phyloP scores from a whole-genome alignment of 2,888 invertebrate genomes.

The Lasioglossum morio region DNA sequence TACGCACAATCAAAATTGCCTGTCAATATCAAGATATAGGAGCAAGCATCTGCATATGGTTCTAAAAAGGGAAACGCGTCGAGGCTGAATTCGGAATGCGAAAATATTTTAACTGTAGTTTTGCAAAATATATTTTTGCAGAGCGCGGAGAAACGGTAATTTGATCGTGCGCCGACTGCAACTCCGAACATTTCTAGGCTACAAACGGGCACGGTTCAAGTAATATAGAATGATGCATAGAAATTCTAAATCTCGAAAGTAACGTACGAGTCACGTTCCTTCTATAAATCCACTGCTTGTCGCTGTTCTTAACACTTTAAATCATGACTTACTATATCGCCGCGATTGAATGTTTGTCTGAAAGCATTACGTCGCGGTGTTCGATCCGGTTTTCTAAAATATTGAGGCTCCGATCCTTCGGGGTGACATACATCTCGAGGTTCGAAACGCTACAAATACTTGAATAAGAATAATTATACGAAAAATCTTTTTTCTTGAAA shows the following conservation, averaged over 20 bases:
- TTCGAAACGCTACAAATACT: neutral
- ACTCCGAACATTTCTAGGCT: neutral
- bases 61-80: neutral
- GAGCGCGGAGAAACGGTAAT: neutral
- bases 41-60: neutral
- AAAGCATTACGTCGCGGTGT: neutral
- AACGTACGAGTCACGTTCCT: conserved; percentile 6
- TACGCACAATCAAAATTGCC: no score
- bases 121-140: neutral
- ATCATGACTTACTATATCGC: neutral
- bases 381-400: neutral
- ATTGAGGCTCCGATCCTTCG: neutral
- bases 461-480: no score
- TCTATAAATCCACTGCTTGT: conserved; percentile 2
- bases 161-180: neutral
- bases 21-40: no score
- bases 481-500: no score
- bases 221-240: conserved; percentile 7
- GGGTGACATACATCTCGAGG: neutral
- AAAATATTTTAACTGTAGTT: neutral
- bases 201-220: neutral
- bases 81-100: neutral
- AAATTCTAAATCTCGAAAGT: conserved; percentile 1
- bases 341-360: conserved; percentile 13
- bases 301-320: conserved; percentile 24